phyloP scores from a whole-genome alignment of 2,797 vertebrate species.

The Hydrolagus colliei region DNA sequence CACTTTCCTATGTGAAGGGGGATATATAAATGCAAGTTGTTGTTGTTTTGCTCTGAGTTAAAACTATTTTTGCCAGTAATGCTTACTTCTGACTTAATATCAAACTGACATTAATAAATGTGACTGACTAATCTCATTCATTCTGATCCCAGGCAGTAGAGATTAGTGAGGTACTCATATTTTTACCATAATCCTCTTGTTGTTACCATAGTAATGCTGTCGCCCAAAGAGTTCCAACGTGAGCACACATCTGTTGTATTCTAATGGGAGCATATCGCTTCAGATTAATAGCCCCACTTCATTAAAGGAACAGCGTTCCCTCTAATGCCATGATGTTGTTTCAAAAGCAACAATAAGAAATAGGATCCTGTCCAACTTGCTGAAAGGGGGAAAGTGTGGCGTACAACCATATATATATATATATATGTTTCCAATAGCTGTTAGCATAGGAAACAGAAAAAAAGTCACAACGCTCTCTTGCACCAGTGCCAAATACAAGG shows the following conservation, averaged over 20 bases:
- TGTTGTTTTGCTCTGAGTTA: background rate
- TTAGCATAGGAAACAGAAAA: background rate
- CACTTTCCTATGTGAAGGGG: too few relatives aligned
- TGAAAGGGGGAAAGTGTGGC: background rate
- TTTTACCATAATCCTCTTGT: constrained; percentile 31
- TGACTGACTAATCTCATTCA: constrained; percentile 15
- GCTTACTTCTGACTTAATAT: background rate
- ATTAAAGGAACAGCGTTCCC: background rate
- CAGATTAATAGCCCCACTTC: constrained; percentile 6
- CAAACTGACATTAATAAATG: constrained; percentile 27
- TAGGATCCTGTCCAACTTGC: background rate
- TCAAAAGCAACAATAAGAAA: constrained; percentile 19
- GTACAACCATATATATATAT: background rate
- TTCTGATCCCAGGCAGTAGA: constrained; percentile 15
- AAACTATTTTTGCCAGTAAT: too few relatives aligned
- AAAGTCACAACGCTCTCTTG: background rate
- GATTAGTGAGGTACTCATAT: constrained; percentile 31
- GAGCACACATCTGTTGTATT: constrained; percentile 28
- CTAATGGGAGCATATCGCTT: constrained; percentile 31
- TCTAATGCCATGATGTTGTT: constrained; percentile 16
- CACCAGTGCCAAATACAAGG: background rate
- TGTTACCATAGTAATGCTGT: constrained; percentile 24
- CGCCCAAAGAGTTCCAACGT: constrained; percentile 25
- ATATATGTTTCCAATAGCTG: background rate
- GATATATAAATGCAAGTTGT: too few relatives aligned